Evolutionary conservation across 2,113 vertebrate genomes (phyloP).

Genomic region (Odobenus rosmarus): DNA sequence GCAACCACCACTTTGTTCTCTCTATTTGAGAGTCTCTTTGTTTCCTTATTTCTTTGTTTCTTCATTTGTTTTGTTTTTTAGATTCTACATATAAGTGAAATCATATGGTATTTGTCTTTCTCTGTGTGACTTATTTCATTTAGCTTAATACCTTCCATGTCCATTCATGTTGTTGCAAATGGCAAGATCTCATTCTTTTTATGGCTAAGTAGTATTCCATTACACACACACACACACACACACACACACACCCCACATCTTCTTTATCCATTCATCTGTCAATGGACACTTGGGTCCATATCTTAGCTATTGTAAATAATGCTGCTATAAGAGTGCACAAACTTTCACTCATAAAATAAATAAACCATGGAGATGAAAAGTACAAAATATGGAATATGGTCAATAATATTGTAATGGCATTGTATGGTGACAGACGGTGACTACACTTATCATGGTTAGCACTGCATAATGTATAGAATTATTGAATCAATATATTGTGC

Average conservation of each 20-base stretch:
- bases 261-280: not conserved
- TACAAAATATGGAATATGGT: not conserved
- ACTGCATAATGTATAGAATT: not conserved
- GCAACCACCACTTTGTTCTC: not conserved
- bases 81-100: not conserved
- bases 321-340: not conserved
- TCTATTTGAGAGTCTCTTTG: not conserved
- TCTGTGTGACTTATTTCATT: not conserved
- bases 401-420: not conserved
- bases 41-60: not conserved
- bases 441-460: not conserved
- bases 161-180: not conserved
- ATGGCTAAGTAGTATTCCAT: not conserved
- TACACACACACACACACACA: not conserved
- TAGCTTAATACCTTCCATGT: not conserved
- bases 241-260: not conserved
- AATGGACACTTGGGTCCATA: not conserved
- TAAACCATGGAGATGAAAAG: not conserved
- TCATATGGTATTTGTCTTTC: not conserved
- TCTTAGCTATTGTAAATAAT: not conserved
- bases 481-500: not conserved
- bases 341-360: not conserved
- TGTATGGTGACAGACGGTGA: not conserved
- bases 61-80: not conserved
- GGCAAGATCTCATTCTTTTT: not conserved